A percentile compares a stretch with the other conserved stretches of the same genome.
Evolutionary conservation across 1,140 invertebrate genomes (phyloP).

Genomic region (Acyrthosiphon pisum): DNA sequence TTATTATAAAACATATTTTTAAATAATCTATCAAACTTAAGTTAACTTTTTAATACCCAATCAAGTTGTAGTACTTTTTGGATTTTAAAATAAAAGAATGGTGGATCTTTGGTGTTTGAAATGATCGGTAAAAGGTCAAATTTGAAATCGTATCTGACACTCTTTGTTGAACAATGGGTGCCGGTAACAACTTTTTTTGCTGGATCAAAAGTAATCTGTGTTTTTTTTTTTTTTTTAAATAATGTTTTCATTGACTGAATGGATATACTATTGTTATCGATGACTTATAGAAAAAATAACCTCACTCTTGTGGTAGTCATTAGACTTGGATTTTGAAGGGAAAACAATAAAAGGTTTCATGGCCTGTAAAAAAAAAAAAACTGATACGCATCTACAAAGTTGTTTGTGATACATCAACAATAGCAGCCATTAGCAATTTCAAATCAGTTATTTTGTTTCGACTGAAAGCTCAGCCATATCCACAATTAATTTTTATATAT

Average conservation of each 20-base stretch:
- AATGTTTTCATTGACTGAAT: background rate
- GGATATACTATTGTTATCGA: background rate
- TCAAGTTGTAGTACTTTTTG: too few species aligned
- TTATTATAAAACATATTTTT: too few species aligned
- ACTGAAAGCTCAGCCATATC: background rate
- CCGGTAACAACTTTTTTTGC: background rate
- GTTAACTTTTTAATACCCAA: too few species aligned
- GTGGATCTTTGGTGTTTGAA: background rate
- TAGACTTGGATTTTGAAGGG: background rate
- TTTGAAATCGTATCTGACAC: background rate
- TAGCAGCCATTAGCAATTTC: background rate
- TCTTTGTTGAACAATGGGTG: background rate
- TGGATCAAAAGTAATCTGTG: slow-evolving; percentile 13
- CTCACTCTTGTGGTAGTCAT: background rate
- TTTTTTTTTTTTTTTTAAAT: background rate
- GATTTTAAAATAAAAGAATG: background rate
- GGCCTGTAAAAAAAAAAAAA: background rate
- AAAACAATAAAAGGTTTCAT: slow-evolving; percentile 17
- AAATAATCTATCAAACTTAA: too few species aligned
- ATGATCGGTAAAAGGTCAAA: background rate
- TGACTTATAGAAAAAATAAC: background rate
- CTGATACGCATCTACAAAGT: background rate
- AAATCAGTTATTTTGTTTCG: background rate
- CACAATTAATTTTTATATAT: background rate
- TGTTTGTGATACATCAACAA: background rate